A percentile compares a stretch with the other conserved stretches of the same genome.
These are phyloP conservation scores for Holothuria glaberrima DNA, from an alignment of 35 echinoderm and acorn worm species.

Conservation along the genomic window DNA sequence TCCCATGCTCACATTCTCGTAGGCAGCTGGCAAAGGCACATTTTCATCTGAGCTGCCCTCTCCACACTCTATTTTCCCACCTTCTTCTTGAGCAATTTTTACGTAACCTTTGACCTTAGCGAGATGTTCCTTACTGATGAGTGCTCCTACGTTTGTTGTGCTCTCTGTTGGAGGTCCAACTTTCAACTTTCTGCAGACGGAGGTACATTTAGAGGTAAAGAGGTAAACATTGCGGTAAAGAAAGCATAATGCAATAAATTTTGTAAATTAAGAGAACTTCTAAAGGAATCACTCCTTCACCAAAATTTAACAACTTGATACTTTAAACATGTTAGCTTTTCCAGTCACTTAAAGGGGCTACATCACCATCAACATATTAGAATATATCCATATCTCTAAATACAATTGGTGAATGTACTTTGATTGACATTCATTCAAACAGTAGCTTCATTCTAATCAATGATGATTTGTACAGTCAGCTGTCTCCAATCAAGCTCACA, in stretches of 20 bases:
- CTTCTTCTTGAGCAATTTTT: slow-evolving; percentile 75
- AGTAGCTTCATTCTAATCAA: too few species aligned
- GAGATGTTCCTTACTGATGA: slow-evolving; percentile 90
- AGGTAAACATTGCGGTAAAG: not conserved
- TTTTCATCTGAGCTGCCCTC: slow-evolving; percentile 59
- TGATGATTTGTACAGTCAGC: too few species aligned
- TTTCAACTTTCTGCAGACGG: slow-evolving; percentile 70
- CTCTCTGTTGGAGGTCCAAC: slow-evolving; percentile 76
- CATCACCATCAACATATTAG: too few species aligned
- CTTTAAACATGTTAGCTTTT: not conserved
- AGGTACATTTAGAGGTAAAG: not conserved
- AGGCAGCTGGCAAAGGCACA: slow-evolving; percentile 62
- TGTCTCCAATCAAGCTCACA: too few species aligned
- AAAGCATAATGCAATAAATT: not conserved
- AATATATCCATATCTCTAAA: too few species aligned
- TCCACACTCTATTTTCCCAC: slow-evolving; percentile 83
- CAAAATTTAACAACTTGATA: not conserved
- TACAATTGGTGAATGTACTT: too few species aligned
- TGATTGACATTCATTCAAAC: too few species aligned
- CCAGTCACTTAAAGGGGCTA: too few species aligned
- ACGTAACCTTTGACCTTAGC: slow-evolving; percentile 98
- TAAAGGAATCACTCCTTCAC: not conserved
- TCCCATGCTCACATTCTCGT: slow-evolving; percentile 72
- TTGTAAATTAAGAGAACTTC: not conserved
- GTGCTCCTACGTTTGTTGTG: slow-evolving; percentile 76